phyloP scores from a whole-genome alignment of 1,140 invertebrate genomes.

The Platorchestia sp. region DNA sequence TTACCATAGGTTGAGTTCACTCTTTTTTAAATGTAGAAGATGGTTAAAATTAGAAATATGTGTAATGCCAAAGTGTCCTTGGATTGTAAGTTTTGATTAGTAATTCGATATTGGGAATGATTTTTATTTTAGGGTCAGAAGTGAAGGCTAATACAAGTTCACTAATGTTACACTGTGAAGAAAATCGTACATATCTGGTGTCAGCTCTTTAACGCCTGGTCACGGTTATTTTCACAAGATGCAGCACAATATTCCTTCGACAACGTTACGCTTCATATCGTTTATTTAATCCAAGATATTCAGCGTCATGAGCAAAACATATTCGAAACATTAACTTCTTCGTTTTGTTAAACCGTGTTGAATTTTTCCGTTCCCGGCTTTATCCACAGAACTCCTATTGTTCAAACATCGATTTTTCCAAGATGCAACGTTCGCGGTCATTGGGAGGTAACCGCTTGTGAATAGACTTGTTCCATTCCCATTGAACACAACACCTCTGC shows the following conservation, averaged over 20 bases:
- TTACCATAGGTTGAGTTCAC: not conserved
- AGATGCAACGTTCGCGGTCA: not conserved
- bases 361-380: not conserved
- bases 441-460: not conserved
- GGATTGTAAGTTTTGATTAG: not conserved
- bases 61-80: not conserved
- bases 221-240: too few relatives aligned
- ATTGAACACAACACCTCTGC: not conserved
- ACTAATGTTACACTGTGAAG: too few relatives aligned
- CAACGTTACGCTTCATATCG: not conserved
- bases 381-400: too few relatives aligned
- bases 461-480: not conserved
- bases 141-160: too few relatives aligned
- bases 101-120: too few relatives aligned
- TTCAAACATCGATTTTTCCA: not conserved
- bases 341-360: not conserved
- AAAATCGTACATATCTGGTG: too few relatives aligned
- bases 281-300: not conserved
- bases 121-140: too few relatives aligned
- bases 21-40: not conserved
- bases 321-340: not conserved
- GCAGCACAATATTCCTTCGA: not conserved
- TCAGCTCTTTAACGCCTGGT: too few relatives aligned
- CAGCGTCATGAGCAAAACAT: not conserved
- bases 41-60: not conserved